These are phyloP conservation scores for Clunio marinus DNA, from an alignment of 2,888 invertebrate genomes.

Conservation along the genomic window DNA sequence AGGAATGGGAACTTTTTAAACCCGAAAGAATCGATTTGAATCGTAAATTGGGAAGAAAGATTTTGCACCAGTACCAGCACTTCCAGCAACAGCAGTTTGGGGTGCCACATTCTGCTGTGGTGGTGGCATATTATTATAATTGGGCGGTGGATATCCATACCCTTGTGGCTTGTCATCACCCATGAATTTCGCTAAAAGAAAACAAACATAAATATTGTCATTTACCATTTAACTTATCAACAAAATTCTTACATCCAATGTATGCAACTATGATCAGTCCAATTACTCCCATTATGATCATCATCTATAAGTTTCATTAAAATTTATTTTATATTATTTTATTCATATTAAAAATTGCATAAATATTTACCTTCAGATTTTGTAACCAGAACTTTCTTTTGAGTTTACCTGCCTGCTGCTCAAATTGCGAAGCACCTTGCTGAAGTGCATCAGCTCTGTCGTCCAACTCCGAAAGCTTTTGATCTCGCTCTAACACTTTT, in stretches of 20 bases:
- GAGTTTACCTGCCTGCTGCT: constrained; percentile 93
- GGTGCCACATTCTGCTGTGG: constrained; percentile 53
- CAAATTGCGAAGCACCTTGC: constrained; percentile 93
- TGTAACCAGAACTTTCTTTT: constrained; percentile 98
- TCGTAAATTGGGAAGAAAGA: constrained; percentile 35
- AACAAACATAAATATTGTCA: not conserved
- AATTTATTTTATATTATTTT: constrained; percentile 34
- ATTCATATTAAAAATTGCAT: not conserved
- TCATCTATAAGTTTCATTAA: constrained; percentile 65
- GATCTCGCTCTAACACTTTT: constrained; percentile 92
- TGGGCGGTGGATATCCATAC: constrained; percentile 42
- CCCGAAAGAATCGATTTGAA: constrained; percentile 38
- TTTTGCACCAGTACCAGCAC: constrained; percentile 55
- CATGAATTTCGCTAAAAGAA: constrained; percentile 41
- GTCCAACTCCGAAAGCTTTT: constrained; percentile 90
- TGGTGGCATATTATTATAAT: constrained; percentile 47
- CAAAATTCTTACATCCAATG: constrained; percentile 74
- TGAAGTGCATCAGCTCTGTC: constrained; percentile 93
- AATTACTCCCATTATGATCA: constrained; percentile 86
- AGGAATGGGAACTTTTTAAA: constrained; percentile 21
- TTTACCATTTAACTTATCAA: constrained; percentile 2
- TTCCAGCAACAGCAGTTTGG: constrained; percentile 54
- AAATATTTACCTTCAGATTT: constrained; percentile 72
- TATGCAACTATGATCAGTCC: constrained; percentile 77
- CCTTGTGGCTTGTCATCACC: constrained; percentile 40